A percentile compares a stretch with the other conserved stretches of the same genome.
Conservation (phyloP, 2,797 vertebrate species). For the Acomys russatus region DNA sequence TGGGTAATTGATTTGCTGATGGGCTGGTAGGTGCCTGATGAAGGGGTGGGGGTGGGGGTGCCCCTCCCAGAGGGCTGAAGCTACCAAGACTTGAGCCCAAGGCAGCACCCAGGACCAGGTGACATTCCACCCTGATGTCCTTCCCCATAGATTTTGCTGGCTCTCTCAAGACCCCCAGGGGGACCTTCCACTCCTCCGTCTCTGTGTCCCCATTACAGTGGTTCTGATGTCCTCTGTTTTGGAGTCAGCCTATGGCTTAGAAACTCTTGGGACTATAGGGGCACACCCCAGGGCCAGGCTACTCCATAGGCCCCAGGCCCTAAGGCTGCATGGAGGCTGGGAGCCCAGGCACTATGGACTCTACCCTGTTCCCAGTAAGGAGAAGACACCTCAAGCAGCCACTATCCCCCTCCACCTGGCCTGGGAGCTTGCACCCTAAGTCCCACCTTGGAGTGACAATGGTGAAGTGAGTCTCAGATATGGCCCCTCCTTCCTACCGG, state of each 20-base stretch:
- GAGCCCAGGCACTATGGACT: background rate
- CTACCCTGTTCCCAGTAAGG: background rate
- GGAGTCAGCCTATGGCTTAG: background rate
- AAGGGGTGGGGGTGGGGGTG: background rate
- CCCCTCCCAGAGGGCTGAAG: too few species aligned
- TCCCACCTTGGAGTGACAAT: background rate
- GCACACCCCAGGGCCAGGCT: background rate
- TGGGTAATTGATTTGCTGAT: constrained; percentile 48
- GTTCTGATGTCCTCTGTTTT: background rate
- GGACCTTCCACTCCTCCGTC: background rate
- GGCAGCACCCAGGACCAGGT: background rate
- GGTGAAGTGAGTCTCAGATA: background rate
- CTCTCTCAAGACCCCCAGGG: background rate
- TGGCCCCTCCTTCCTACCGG: background rate
- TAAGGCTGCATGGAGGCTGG: background rate
- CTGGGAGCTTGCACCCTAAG: background rate
- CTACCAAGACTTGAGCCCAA: background rate
- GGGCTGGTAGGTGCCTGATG: background rate
- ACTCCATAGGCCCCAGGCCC: background rate
- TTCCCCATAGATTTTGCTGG: too few species aligned
- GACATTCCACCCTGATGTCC: background rate
- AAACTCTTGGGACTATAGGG: too few species aligned
- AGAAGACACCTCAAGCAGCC: background rate
- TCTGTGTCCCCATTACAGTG: background rate
- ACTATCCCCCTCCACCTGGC: background rate